Evolutionary conservation across 2,113 vertebrate genomes (phyloP).

Genomic region (Epinephelus moara): DNA sequence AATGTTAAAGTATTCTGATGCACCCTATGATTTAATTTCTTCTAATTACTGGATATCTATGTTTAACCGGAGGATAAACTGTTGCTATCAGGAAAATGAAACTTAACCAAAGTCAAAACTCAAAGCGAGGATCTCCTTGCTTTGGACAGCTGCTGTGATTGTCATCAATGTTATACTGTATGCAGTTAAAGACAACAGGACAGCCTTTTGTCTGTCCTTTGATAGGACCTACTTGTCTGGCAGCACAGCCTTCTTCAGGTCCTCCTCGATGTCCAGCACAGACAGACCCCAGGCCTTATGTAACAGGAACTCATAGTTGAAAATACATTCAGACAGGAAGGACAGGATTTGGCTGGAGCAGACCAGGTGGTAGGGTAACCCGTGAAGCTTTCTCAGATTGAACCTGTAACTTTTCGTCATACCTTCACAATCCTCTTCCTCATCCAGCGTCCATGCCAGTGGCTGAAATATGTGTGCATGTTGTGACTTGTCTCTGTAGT

Average conservation of each 20-base stretch:
- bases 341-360: constrained; percentile 74
- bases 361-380: constrained; percentile 81
- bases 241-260: constrained; percentile 77
- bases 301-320: constrained; percentile 84
- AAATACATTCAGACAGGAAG: constrained; percentile 80
- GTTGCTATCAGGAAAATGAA: background rate
- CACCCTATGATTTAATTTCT: background rate
- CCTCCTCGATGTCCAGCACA: constrained; percentile 78
- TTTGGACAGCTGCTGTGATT: background rate
- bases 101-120: background rate
- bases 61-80: background rate
- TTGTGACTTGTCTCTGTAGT: constrained; percentile 60
- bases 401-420: constrained; percentile 63
- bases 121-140: background rate
- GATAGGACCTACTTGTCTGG: constrained; percentile 74
- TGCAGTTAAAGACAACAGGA: background rate
- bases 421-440: constrained; percentile 37
- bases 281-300: constrained; percentile 83
- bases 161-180: background rate
- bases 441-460: constrained; percentile 73
- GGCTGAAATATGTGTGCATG: constrained; percentile 72
- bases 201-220: background rate
- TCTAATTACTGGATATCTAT: background rate
- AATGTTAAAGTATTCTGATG: background rate
- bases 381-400: constrained; percentile 80